Conservation (phyloP, 2,797 vertebrate genomes). For the Acanthurus leucopareius region DNA sequence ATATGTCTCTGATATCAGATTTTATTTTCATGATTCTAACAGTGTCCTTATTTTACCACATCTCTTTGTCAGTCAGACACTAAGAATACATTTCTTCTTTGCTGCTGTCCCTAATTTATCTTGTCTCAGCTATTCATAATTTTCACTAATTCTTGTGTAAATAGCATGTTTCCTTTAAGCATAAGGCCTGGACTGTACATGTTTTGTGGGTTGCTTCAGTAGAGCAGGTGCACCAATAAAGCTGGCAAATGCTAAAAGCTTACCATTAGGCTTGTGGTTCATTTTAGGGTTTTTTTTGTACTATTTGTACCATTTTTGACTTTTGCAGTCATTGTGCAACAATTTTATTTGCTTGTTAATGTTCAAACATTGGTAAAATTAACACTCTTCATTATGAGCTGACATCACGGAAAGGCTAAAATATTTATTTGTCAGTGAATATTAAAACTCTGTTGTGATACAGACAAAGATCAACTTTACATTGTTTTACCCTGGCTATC, state of each 20-base stretch:
- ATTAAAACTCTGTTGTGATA: constrained; percentile 12
- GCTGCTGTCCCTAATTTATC: background rate
- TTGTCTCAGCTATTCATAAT: background rate
- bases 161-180: background rate
- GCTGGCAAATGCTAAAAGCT: background rate
- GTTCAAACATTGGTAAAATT: background rate
- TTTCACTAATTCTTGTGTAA: too few species aligned
- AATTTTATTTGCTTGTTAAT: background rate
- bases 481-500: constrained; percentile 7
- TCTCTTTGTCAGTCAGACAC: background rate
- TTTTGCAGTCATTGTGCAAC: background rate
- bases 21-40: constrained; percentile 1
- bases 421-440: background rate
- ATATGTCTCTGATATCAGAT: constrained; percentile 7
- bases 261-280: background rate
- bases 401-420: background rate
- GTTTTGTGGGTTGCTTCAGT: background rate
- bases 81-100: background rate
- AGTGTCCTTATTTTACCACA: background rate
- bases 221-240: background rate
- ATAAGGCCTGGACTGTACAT: too few species aligned
- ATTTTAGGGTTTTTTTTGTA: background rate
- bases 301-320: constrained; percentile 17
- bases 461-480: background rate
- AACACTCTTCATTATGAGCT: background rate